Percentiles rank a stretch among this genome's conserved stretches.
These are phyloP conservation scores for Syngnathus acus DNA, from an alignment of 2,797 vertebrate species.

Conservation along the genomic window DNA sequence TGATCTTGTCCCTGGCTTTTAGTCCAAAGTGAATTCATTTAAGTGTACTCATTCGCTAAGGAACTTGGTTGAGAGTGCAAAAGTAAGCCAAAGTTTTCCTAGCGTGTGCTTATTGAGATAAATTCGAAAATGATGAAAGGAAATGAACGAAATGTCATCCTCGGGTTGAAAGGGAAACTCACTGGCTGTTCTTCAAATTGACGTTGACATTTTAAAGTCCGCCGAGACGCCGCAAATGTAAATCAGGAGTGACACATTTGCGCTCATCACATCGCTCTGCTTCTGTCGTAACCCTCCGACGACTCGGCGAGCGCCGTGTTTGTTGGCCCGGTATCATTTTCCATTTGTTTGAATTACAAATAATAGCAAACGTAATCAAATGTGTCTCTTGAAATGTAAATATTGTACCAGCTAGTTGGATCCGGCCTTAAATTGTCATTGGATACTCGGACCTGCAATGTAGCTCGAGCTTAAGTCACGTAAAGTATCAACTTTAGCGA, in stretches of 20 bases:
- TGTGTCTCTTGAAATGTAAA: too few relatives aligned
- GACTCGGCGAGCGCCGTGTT: not conserved
- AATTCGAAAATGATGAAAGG: not conserved
- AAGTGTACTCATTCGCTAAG: not conserved
- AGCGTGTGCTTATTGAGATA: not conserved
- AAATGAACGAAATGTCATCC: not conserved
- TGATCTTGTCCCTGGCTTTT: not conserved
- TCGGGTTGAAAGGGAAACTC: not conserved
- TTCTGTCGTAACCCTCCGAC: not conserved
- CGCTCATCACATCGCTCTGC: not conserved
- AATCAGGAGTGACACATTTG: not conserved
- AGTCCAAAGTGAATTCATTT: not conserved
- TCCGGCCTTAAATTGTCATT: too few relatives aligned
- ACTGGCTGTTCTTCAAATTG: not conserved
- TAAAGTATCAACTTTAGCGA: not conserved
- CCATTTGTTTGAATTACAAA: too few relatives aligned
- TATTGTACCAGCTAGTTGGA: too few relatives aligned
- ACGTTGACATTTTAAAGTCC: not conserved
- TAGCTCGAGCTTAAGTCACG: too few relatives aligned
- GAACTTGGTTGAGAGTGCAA: not conserved
- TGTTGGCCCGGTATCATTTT: conserved; percentile 1
- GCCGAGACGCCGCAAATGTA: not conserved
- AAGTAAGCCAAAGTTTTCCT: not conserved
- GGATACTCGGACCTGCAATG: too few relatives aligned
- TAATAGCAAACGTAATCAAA: too few relatives aligned